These are phyloP conservation scores for Epistrophe grossulariae DNA, from an alignment of 2,888 invertebrate species.

Conservation along the genomic window DNA sequence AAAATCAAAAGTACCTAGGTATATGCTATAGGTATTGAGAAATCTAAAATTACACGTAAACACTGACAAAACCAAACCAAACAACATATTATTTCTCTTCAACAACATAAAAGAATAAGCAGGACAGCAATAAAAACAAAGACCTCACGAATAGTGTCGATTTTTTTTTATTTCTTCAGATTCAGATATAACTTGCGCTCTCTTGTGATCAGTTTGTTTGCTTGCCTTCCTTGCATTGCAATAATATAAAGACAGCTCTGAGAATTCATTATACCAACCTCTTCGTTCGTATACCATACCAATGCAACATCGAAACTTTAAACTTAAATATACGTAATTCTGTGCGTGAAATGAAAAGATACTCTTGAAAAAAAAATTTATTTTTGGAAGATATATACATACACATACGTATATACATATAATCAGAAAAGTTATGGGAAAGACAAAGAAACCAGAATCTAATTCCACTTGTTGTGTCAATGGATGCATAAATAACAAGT, in stretches of 20 bases:
- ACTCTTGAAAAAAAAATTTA: not conserved
- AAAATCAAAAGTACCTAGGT: not conserved
- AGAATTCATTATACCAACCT: not conserved
- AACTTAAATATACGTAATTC: not conserved
- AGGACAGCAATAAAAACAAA: not conserved
- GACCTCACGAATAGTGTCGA: not conserved
- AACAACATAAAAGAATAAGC: not conserved
- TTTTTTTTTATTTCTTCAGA: not conserved
- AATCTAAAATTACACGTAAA: not conserved
- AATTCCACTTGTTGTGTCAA: not conserved
- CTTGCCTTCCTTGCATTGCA: not conserved
- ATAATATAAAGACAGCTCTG: not conserved
- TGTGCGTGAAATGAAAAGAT: not conserved
- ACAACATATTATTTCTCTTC: not conserved
- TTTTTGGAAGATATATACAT: not conserved
- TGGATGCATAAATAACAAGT: not conserved
- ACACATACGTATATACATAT: not conserved
- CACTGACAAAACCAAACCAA: not conserved
- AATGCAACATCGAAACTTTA: not conserved
- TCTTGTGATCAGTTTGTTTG: conserved; percentile 3
- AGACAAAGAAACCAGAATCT: not conserved
- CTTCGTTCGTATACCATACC: not conserved
- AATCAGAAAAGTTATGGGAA: not conserved
- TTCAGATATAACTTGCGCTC: not conserved
- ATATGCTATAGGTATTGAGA: not conserved